phyloP scores from a whole-genome alignment of 2,797 vertebrate species.

The Cottoperca gobio region DNA sequence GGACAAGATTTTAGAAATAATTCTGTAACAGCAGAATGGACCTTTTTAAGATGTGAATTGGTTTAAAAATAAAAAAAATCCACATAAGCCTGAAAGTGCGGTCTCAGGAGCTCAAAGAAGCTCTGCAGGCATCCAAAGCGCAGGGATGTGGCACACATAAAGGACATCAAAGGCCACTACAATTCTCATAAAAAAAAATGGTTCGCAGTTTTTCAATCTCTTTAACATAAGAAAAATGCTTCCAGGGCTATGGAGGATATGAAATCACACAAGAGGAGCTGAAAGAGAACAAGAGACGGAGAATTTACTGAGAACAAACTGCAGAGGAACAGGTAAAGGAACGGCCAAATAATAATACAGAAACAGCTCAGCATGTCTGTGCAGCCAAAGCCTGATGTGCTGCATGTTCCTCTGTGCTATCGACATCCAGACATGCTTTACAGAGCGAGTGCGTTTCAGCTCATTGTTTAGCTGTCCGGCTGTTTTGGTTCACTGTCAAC shows the following conservation, averaged over 20 bases:
- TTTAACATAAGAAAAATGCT: slow-evolving; percentile 20
- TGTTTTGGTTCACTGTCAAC: too few relatives aligned
- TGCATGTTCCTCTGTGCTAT: too few relatives aligned
- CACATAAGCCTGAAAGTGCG: background rate
- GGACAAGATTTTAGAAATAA: background rate
- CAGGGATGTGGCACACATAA: slow-evolving; percentile 3
- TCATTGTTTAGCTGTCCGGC: background rate
- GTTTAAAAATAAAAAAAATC: too few relatives aligned
- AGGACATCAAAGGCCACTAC: slow-evolving; percentile 43
- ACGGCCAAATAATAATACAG: background rate
- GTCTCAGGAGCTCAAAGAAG: background rate
- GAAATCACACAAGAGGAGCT: background rate
- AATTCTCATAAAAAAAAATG: slow-evolving; percentile 12
- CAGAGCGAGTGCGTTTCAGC: background rate
- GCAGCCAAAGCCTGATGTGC: background rate
- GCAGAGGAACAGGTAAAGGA: background rate
- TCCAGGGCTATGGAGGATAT: background rate
- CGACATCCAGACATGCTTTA: too few relatives aligned
- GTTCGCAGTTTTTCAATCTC: slow-evolving; percentile 9
- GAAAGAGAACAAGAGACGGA: background rate
- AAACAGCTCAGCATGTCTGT: background rate
- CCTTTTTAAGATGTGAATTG: background rate
- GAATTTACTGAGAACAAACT: background rate
- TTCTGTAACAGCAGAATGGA: background rate
- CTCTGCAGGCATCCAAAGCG: background rate